Base-by-base conservation (phyloP, 2,888 invertebrate species). In the Archaeoteleia sp. region DNA sequence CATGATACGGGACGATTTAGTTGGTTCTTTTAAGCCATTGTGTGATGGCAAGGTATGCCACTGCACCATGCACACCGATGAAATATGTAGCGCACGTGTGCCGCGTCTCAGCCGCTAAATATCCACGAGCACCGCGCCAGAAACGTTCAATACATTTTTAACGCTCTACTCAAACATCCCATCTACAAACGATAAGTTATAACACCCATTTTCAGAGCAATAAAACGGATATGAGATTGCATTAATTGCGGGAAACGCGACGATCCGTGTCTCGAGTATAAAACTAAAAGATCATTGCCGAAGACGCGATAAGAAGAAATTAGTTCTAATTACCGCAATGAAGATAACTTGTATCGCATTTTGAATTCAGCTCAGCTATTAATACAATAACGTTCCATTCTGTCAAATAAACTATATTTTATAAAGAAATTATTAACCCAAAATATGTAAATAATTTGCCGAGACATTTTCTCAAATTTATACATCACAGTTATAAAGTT, bases 21-120 rank as follows among this genome's bases (percentile, higher is more conserved):
- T 25, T 15, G 34, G 32, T 48, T 25, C 17, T 10, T 42, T 35
- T 30, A 12, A 34, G 32, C 43, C 48, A 63, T 55, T 63, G 55
- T 57, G 9, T 55, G 55, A 35, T 20, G 15, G 20, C 37, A 15
- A 51, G 17, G 43, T 55, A 43, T 32, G 14, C 49, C 32, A 32
- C 37, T 46, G 45, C 27, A 27, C 34, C 17, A 42, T 35, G 14
- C 45, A 34, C 17, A 30, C 15, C 49, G 63, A 55, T 63, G 55
- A 63, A 63, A 55, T 55, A 63, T 63, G 62, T 49, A 63, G 55
- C 62, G 48, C 54, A 27, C 55, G 62, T 63, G 62, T 55, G 55
- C 48, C 49, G 62, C 37, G 43, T 54, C 48, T 23, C 17, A 9
- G 14, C 48, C 48, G 17, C 45, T 54, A 62, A 62, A 62, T 54